Evolutionary conservation across 2,113 vertebrate genomes (phyloP), one percentile per base, ranked within the genome.

Genomic region (Xenotilapia longispinis): DNA sequence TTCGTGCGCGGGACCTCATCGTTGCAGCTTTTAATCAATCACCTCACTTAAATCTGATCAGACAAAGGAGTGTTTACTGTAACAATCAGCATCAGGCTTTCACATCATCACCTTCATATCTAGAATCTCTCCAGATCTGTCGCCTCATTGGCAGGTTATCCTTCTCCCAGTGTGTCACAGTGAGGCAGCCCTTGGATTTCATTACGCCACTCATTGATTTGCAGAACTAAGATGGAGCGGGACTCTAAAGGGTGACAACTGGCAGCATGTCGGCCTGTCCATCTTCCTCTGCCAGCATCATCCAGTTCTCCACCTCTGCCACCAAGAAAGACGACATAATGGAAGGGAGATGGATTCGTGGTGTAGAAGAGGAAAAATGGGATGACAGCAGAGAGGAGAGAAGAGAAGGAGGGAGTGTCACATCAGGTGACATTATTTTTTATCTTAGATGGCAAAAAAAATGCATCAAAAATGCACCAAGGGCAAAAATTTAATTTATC

Each of bases 131-230:
- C 23, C 70, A 49, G 26, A 49, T 49, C 82, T 13, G 31, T 3
- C 1, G 3, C 15, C 63, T 80, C 7, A 80, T 82, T 87, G 84
- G 86, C n/a, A n/a, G 70, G 6, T 21, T 13, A 4, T 28, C 31
- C 12, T 70, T 49, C 19, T 47, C 1, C 17, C 7, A 7, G 42
- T 12, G 33, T 40, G 82, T 85, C 47, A 80, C 78, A 51, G 75
- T 3, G 36, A 87, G 38, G 53, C 75, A 65, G 40, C 17, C 8
- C n/a, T 80, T 88, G 80, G 81, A 38, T 85, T 90, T 89, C 82
- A 90, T 94, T 81, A 84, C 2, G 47, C 68, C 51, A 9, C 80
- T 21, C 87, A 94, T 89, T 94, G 94, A 94, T 94, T 90, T 54
- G 55, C 55, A 81, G 26, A 85, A 57, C 49, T 65, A 86, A 92